Conservation (phyloP, 2,113 vertebrate genomes). For the Phalacrocorax brasilianus region DNA sequence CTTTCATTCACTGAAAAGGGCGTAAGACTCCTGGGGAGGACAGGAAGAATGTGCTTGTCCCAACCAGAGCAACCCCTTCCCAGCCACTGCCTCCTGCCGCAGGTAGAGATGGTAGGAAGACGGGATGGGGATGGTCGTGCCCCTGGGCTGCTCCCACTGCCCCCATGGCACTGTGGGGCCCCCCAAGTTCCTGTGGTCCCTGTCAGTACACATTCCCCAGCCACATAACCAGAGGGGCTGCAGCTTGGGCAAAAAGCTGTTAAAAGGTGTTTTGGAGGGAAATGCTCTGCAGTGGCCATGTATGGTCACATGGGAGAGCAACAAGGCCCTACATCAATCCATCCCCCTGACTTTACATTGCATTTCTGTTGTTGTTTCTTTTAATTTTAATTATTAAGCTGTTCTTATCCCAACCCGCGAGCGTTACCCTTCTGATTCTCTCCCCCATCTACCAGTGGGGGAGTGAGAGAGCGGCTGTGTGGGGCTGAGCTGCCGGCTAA, state of each 20-base stretch:
- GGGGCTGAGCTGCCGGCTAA: no score
- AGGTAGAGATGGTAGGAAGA: background rate
- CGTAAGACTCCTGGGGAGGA: background rate
- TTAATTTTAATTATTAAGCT: no score
- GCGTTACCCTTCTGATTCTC: no score
- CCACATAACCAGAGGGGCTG: background rate
- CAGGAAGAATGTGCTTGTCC: background rate
- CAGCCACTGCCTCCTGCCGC: no score
- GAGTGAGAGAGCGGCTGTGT: no score
- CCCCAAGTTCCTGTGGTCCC: background rate
- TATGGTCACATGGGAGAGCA: rapidly evolving
- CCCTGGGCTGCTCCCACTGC: no score
- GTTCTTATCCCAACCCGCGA: no score
- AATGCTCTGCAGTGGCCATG: background rate
- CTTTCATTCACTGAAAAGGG: background rate
- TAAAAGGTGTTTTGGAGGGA: background rate
- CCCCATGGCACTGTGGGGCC: background rate
- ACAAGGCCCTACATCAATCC: background rate
- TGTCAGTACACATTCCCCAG: background rate
- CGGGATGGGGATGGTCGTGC: rapidly evolving
- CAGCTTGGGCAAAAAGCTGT: background rate
- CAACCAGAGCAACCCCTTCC: rapidly evolving
- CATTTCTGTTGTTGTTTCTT: no score
- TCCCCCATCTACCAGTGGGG: no score
- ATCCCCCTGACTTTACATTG: background rate